A percentile compares a stretch with the other conserved stretches of the same genome.
phyloP scores from a whole-genome alignment of 2,888 invertebrate species.

The Agrotis exclamationis region DNA sequence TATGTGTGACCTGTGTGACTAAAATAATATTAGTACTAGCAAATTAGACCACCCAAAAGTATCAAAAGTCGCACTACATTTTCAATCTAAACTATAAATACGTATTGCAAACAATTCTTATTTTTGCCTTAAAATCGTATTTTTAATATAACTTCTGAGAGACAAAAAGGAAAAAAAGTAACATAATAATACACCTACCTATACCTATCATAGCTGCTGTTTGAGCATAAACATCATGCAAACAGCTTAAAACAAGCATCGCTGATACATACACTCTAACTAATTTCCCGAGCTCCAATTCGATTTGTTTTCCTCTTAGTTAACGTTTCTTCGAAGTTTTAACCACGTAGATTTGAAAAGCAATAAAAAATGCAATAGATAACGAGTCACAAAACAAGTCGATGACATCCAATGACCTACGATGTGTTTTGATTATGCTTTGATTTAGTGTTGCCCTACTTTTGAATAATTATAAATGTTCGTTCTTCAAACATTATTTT shows the following conservation, averaged over 20 bases:
- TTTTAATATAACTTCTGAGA: neutral
- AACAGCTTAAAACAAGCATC: too few relatives aligned
- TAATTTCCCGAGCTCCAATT: conserved; percentile 5
- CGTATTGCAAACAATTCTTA: neutral
- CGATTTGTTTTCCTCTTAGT: neutral
- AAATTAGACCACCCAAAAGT: neutral
- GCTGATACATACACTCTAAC: conserved; percentile 1
- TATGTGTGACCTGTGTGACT: too few relatives aligned
- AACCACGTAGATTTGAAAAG: too few relatives aligned
- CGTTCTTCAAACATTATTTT: neutral
- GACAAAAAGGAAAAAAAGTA: too few relatives aligned
- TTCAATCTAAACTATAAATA: neutral
- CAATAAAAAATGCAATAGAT: too few relatives aligned
- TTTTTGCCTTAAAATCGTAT: neutral
- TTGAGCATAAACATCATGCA: neutral
- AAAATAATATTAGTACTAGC: too few relatives aligned
- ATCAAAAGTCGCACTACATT: neutral
- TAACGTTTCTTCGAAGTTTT: conserved; percentile 1
- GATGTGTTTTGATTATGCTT: neutral
- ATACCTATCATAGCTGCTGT: neutral
- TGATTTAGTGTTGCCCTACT: conserved; percentile 1
- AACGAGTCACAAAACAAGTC: neutral
- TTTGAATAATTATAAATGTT: conserved; percentile 1
- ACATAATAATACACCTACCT: neutral
- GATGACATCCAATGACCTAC: neutral